Percentiles rank a stretch among this genome's conserved stretches.
phyloP scores from a whole-genome alignment of 2,113 vertebrate genomes.

The Mungos mungo region DNA sequence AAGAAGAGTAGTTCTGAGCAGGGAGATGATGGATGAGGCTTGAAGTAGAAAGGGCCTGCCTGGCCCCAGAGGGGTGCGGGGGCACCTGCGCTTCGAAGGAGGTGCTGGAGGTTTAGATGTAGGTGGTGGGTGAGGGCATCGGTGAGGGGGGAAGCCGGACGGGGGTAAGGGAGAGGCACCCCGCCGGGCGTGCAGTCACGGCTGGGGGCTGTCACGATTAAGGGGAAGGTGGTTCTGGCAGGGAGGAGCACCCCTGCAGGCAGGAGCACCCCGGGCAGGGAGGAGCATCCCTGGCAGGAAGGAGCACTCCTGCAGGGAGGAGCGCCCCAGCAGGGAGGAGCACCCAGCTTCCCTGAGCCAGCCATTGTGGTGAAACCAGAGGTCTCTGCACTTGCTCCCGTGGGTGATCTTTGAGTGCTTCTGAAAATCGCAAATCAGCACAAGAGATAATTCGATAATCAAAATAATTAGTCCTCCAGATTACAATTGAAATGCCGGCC shows the following conservation, averaged over 20 bases:
- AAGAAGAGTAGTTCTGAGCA: background rate
- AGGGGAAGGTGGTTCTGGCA: background rate
- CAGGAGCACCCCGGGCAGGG: too few species aligned
- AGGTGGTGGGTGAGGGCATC: background rate
- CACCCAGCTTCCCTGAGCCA: background rate
- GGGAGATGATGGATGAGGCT: background rate
- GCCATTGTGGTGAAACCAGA: fast-evolving
- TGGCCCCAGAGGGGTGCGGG: background rate
- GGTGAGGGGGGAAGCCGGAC: background rate
- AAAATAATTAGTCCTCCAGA: slow-evolving; percentile 6
- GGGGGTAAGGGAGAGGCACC: background rate
- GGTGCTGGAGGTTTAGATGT: background rate
- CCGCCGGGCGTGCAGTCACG: fast-evolving
- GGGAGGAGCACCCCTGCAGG: too few species aligned
- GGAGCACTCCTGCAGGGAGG: background rate
- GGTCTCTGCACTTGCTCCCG: too few species aligned
- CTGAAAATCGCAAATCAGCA: background rate
- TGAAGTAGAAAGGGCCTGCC: background rate
- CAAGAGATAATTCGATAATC: background rate
- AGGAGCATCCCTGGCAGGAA: background rate
- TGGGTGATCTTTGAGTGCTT: fast-evolving
- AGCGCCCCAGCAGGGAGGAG: background rate
- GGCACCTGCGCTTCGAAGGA: background rate
- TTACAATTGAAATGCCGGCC: background rate
- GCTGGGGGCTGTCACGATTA: fast-evolving